Evolutionary conservation across 1,140 invertebrate genomes (phyloP).

Genomic region (Yoshiicerus persimilis): DNA sequence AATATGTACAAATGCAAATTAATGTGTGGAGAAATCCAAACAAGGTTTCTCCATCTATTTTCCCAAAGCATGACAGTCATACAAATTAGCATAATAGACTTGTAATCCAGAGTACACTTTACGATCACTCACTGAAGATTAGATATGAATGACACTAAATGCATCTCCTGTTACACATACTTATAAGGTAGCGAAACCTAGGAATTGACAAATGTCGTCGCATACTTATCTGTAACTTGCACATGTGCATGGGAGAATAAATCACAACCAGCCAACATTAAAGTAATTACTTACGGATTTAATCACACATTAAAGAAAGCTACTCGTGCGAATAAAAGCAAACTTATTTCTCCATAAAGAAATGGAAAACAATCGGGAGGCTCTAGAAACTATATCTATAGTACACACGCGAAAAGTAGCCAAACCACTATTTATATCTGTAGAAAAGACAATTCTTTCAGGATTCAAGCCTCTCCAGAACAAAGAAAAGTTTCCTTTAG

Average conservation of each 20-base stretch:
- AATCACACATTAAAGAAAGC: not conserved
- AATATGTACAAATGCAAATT: not conserved
- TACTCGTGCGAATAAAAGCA: too few relatives aligned
- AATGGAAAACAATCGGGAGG: too few relatives aligned
- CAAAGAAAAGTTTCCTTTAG: too few relatives aligned
- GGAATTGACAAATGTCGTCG: too few relatives aligned
- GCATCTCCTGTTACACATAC: not conserved
- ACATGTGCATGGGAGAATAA: not conserved
- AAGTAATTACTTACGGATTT: not conserved
- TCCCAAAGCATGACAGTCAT: not conserved
- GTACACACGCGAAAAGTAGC: too few relatives aligned
- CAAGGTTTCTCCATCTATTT: not conserved
- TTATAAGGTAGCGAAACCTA: too few relatives aligned
- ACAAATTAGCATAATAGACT: not conserved
- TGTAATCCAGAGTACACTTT: not conserved
- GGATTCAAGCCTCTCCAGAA: too few relatives aligned
- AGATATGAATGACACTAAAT: not conserved
- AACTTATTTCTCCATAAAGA: too few relatives aligned
- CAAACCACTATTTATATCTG: too few relatives aligned
- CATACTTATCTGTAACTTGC: not conserved
- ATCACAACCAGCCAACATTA: not conserved
- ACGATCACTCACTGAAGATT: not conserved
- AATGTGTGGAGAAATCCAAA: not conserved
- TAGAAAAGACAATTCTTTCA: too few relatives aligned
- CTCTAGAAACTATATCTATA: not conserved